Conservation (phyloP, 53 echinoderm and acorn worm species). For the Echinarachnius parma region DNA sequence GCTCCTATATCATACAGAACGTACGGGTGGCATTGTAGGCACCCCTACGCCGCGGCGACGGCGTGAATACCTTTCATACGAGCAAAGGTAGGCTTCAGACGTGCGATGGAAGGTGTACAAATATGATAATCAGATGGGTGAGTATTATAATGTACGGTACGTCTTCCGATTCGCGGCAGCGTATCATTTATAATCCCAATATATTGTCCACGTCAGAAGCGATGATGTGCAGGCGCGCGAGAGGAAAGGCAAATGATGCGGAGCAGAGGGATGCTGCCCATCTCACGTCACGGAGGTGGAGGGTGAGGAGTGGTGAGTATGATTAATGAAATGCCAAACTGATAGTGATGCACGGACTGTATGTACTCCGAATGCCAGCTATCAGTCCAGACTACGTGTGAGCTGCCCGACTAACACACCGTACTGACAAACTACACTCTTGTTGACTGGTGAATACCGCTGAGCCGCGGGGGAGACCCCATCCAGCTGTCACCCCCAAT, state of each 20-base stretch:
- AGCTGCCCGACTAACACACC: background rate
- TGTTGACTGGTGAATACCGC: slow-evolving; percentile 3
- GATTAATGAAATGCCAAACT: slow-evolving; percentile 35
- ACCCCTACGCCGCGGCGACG: too few relatives aligned
- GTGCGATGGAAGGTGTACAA: too few relatives aligned
- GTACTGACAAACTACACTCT: slow-evolving; percentile 2
- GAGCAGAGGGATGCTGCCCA: too few relatives aligned
- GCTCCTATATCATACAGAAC: too few relatives aligned
- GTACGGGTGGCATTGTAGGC: too few relatives aligned
- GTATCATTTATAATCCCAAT: slow-evolving; percentile 32
- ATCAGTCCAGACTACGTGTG: background rate
- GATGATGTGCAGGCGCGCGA: slow-evolving; percentile 31
- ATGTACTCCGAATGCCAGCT: slow-evolving; percentile 1
- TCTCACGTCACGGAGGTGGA: slow-evolving; percentile 6
- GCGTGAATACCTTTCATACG: too few relatives aligned
- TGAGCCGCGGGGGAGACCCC: slow-evolving; percentile 29
- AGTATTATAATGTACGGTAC: background rate
- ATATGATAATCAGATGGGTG: slow-evolving; percentile 27
- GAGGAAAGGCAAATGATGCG: too few relatives aligned
- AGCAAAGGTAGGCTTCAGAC: too few relatives aligned
- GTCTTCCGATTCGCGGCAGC: background rate
- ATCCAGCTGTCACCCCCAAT: slow-evolving; percentile 80
- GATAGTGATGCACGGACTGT: slow-evolving; percentile 25
- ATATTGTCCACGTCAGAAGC: slow-evolving; percentile 47
- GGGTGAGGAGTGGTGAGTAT: slow-evolving; percentile 24